Percentiles rank a stretch among this genome's conserved stretches.
Evolutionary conservation across 2,797 vertebrate genomes (phyloP).

Genomic region (Cephalopachus bancanus): DNA sequence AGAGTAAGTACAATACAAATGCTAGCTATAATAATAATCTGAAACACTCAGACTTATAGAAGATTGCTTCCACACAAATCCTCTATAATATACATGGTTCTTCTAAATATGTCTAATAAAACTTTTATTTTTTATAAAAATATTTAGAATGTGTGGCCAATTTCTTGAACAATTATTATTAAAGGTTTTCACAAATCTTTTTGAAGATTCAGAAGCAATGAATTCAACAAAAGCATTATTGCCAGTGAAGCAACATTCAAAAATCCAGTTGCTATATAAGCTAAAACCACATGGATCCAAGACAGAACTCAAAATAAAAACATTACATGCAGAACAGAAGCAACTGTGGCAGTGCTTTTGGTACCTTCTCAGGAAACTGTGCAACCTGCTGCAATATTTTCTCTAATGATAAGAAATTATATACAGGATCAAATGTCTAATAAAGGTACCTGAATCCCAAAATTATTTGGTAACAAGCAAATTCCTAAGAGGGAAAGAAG

Average conservation of each 20-base stretch:
- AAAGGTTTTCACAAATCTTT: slow-evolving; percentile 53
- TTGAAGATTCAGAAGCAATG: slow-evolving; percentile 18
- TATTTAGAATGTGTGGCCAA: slow-evolving; percentile 5
- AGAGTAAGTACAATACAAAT: background rate
- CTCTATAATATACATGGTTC: slow-evolving; percentile 3
- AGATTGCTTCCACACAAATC: slow-evolving; percentile 5
- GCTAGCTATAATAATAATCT: slow-evolving; percentile 42
- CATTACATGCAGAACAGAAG: background rate
- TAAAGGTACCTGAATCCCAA: background rate
- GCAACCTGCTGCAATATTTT: background rate
- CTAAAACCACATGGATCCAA: slow-evolving; percentile 16
- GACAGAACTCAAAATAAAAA: slow-evolving; percentile 42
- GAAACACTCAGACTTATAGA: background rate
- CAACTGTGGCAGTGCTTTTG: background rate
- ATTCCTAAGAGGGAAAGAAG: background rate
- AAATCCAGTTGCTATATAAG: background rate
- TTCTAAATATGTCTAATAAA: slow-evolving; percentile 15
- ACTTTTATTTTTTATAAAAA: slow-evolving; percentile 55
- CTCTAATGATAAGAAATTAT: slow-evolving; percentile 35
- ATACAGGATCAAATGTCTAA: background rate
- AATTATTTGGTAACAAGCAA: slow-evolving; percentile 11
- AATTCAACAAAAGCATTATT: slow-evolving; percentile 55
- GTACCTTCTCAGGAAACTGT: slow-evolving; percentile 36
- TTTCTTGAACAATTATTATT: slow-evolving; percentile 49
- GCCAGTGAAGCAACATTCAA: slow-evolving; percentile 7